phyloP scores from a whole-genome alignment of 2,888 invertebrate genomes.

The Argynnis bischoffii region DNA sequence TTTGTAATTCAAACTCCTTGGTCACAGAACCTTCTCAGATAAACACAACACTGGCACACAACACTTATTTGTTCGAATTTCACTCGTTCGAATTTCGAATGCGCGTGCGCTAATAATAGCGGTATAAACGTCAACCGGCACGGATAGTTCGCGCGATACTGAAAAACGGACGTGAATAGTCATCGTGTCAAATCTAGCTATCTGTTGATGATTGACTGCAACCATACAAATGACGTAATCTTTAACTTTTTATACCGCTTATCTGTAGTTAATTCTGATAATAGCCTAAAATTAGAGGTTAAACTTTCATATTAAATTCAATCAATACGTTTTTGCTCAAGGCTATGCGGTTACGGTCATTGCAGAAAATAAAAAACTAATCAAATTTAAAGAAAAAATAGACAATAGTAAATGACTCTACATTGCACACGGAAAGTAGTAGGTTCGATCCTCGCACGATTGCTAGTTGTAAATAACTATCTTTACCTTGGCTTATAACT shows the following conservation, averaged over 20 bases:
- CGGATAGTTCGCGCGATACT: constrained; percentile 70
- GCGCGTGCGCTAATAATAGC: constrained; percentile 44
- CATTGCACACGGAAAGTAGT: neutral
- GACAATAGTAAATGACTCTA: constrained; percentile 5
- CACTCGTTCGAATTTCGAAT: constrained; percentile 54
- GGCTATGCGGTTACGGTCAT: neutral
- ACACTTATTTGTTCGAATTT: constrained; percentile 54
- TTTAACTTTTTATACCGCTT: constrained; percentile 7
- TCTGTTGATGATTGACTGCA: constrained; percentile 44
- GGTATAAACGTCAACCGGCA: constrained; percentile 65
- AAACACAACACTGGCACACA: constrained; percentile 58
- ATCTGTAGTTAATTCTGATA: constrained; percentile 12
- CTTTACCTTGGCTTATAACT: too few relatives aligned
- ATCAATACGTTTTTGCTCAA: constrained; percentile 1
- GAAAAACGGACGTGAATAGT: constrained; percentile 54
- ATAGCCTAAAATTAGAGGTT: neutral
- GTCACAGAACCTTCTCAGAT: constrained; percentile 40
- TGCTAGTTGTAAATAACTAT: too few relatives aligned
- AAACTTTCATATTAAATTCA: neutral
- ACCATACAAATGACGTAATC: constrained; percentile 39
- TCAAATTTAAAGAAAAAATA: neutral
- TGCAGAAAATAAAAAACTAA: neutral
- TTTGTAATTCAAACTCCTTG: constrained; percentile 29
- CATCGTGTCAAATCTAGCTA: constrained; percentile 60
- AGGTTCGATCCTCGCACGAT: too few relatives aligned